Base-by-base conservation (phyloP, 1,140 invertebrate genomes). In the Zophobas atratus region DNA sequence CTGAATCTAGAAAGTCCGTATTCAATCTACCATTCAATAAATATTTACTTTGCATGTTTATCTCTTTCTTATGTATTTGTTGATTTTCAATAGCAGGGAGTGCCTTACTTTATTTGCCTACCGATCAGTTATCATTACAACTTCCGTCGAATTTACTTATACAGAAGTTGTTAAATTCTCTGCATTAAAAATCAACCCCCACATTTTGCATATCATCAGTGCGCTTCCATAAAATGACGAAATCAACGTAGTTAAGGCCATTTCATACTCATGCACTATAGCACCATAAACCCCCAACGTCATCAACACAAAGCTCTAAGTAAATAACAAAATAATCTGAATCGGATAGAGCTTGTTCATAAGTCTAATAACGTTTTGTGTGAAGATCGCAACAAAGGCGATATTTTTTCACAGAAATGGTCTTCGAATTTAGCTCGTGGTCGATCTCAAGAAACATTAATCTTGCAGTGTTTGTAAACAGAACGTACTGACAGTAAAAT, bases 31-130 rank as follows among this genome's bases (percentile, higher is more conserved):
- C 20, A 20, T 20, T 20, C 20, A 20, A 20, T 20, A 20, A 20
- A 20, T 20, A 20, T 20, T 20, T 20, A 20, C 20, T 20, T 20
- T 20, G 20, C 20, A 3, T 46, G 3, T 46, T 8, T 46, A 3
- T 46, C 43, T 46, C 49, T 51, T 20, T 51, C n/a, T 51, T 51
- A 5, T 51, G n/a, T 51, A 51, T 4, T 51, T 51, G 49, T 20
- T 51, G 2, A 20, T 51, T 51, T 20, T 51, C 20, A 2, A 51
- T 20, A 6, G n/a, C n/a, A 51, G 20, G n/a, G 3, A n/a, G 6
- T 51, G 49, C 2, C 2, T 51, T 2, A 51, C 49, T 2, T 51
- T 20, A 51, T 51, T 8, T 46, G 43, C 43, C 43, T 46, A 46
- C 3, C 3, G 8, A 8, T 4, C 43, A 46, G 8, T 4, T 8